These are phyloP conservation scores for Caretta caretta DNA, from an alignment of 2,113 vertebrate species.

Conservation along the genomic window DNA sequence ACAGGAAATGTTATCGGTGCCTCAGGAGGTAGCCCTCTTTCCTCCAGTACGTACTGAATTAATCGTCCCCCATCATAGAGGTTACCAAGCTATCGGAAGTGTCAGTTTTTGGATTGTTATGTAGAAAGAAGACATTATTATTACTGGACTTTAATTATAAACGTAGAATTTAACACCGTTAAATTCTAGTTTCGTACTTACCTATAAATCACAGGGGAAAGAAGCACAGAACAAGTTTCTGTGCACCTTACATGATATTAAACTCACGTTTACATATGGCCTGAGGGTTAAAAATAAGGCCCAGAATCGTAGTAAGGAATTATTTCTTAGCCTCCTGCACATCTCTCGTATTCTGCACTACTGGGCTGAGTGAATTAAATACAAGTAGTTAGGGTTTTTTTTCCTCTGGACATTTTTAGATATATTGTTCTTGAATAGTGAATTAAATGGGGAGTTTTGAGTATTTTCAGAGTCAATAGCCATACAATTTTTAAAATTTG, in stretches of 20 bases:
- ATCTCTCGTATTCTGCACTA: neutral
- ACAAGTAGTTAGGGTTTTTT: neutral
- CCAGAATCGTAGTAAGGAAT: neutral
- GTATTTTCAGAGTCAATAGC: neutral
- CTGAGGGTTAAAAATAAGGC: neutral
- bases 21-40: conserved; percentile 57
- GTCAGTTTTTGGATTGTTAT: neutral
- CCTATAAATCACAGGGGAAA: neutral
- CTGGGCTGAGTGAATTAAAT: neutral
- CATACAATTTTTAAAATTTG: neutral
- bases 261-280: neutral
- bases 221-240: neutral
- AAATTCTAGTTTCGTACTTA: neutral
- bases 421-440: neutral
- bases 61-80: neutral
- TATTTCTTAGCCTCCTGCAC: neutral
- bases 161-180: neutral
- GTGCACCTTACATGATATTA: neutral
- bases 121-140: neutral
- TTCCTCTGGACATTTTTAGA: neutral
- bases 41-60: conserved; percentile 15
- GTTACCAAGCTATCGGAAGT: neutral
- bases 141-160: neutral
- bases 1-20: neutral
- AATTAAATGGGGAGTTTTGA: neutral